Evolutionary conservation across 2,797 vertebrate genomes (phyloP).

Genomic region (Emydoidea blandingii): DNA sequence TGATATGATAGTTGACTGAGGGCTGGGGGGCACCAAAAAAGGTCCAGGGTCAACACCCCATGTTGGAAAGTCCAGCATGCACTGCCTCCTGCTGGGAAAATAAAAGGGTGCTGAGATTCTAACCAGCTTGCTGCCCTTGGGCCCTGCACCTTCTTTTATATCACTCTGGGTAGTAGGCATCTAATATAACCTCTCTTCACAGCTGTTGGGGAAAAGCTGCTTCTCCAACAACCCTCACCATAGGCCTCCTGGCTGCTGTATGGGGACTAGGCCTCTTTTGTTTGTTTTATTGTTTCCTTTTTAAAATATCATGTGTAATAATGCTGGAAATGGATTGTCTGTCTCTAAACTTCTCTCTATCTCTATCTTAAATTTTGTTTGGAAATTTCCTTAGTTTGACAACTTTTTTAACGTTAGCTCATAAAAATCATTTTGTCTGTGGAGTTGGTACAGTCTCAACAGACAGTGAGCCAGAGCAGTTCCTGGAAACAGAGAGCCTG

Average conservation of each 20-base stretch:
- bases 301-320: not conserved
- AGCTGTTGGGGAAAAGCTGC: not conserved
- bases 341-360: not conserved
- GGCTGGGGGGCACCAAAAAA: not conserved
- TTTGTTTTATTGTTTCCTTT: not conserved
- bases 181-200: not conserved
- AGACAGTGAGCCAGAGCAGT: not conserved
- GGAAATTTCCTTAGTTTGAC: not conserved
- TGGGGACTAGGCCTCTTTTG: not conserved
- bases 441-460: not conserved
- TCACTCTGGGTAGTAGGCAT: not conserved
- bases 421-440: not conserved
- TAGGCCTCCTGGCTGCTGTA: not conserved
- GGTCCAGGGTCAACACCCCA: not conserved
- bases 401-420: not conserved
- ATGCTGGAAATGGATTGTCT: not conserved
- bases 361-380: not conserved
- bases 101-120: too few relatives aligned
- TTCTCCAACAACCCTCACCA: not conserved
- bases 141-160: not conserved
- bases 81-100: not conserved
- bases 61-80: not conserved
- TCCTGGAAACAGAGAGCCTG: not conserved
- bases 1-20: not conserved
- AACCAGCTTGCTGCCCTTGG: not conserved